Conservation (phyloP, 2,113 vertebrate genomes). For the Notothenia coriiceps region DNA sequence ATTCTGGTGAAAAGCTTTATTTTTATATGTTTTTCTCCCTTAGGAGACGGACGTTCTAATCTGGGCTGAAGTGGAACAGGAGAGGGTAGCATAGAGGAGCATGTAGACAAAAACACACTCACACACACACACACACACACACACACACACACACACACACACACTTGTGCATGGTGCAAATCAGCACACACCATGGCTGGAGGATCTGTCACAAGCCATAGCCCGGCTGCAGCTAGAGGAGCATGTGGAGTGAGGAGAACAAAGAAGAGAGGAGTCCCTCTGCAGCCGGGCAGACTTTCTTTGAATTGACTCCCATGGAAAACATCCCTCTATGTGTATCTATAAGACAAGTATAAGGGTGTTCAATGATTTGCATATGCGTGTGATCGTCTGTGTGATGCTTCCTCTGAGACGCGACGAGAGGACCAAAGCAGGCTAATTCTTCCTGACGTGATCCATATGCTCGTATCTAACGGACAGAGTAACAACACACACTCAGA, state of each 20-base stretch:
- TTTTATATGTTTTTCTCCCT: slow-evolving; percentile 78
- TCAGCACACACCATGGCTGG: slow-evolving; percentile 43
- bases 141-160: slow-evolving; percentile 26
- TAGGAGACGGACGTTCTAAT: slow-evolving; percentile 73
- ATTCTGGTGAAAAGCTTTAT: slow-evolving; percentile 78
- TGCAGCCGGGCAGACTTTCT: slow-evolving; percentile 39
- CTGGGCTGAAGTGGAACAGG: slow-evolving; percentile 77
- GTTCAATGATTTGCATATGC: slow-evolving; percentile 14
- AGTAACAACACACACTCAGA: slow-evolving; percentile 44
- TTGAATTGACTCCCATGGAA: slow-evolving; percentile 30
- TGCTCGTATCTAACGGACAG: slow-evolving; percentile 67
- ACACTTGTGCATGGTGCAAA: slow-evolving; percentile 38
- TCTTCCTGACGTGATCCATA: slow-evolving; percentile 74
- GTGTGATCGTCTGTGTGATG: slow-evolving; percentile 21
- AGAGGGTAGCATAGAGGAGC: slow-evolving; percentile 58
- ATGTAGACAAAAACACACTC: slow-evolving; percentile 25
- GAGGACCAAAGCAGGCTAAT: slow-evolving; percentile 58
- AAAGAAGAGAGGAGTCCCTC: slow-evolving; percentile 28
- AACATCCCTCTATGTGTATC: slow-evolving; percentile 17
- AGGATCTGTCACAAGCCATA: slow-evolving; percentile 71
- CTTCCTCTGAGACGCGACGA: slow-evolving; percentile 31
- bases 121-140: slow-evolving; percentile 19
- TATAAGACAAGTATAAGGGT: background rate
- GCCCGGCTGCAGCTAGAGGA: slow-evolving; percentile 68
- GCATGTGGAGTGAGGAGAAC: slow-evolving; percentile 22